Evolutionary conservation across 2,113 vertebrate genomes (phyloP).

Genomic region (Leptosomus discolor): DNA sequence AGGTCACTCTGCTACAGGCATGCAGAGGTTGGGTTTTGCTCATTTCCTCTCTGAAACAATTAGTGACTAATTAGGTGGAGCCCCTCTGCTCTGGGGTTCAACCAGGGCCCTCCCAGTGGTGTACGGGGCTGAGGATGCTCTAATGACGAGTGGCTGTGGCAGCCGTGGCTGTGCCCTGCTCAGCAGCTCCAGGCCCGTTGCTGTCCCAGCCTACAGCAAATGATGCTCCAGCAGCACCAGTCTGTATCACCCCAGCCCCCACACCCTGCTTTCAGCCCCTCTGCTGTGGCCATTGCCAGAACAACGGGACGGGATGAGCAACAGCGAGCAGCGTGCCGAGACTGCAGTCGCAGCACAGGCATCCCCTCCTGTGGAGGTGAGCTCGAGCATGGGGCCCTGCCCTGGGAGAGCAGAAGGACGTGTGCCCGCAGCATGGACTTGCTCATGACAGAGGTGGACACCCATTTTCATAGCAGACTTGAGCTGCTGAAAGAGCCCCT

Average conservation of each 20-base stretch:
- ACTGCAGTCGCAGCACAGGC: background rate
- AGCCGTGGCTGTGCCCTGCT: background rate
- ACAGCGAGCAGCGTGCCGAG: background rate
- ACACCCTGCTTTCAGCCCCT: rapidly evolving
- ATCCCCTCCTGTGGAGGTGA: rapidly evolving
- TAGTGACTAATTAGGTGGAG: background rate
- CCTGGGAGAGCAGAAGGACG: background rate
- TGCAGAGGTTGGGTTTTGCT: background rate
- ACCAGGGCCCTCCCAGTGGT: background rate
- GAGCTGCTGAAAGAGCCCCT: background rate
- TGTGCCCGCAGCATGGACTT: rapidly evolving
- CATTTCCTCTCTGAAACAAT: background rate
- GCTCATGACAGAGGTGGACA: background rate
- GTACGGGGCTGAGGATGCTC: background rate
- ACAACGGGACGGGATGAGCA: background rate
- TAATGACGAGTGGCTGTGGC: background rate
- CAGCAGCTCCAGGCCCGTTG: background rate
- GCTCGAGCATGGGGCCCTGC: rapidly evolving
- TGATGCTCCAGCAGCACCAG: background rate
- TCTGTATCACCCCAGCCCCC: no score
- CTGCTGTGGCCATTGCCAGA: background rate
- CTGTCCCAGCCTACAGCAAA: background rate
- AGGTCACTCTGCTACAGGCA: background rate
- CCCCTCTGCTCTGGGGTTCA: background rate
- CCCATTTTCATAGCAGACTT: background rate